Conservation (phyloP, 2,888 invertebrate species). For the Drosophila glabriapex region DNA sequence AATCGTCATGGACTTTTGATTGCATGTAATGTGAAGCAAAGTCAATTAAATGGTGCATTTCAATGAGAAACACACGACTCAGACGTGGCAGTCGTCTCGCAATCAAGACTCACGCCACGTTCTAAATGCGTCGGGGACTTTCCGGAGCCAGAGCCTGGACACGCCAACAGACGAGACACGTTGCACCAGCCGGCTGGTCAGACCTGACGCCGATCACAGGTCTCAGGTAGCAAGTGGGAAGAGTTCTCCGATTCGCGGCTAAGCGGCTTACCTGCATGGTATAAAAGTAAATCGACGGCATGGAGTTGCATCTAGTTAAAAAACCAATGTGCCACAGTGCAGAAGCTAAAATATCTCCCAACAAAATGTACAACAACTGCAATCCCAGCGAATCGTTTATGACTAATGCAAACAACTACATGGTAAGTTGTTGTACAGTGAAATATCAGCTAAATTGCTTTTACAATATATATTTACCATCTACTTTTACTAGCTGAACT, state of each 20-base stretch:
- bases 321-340: conserved; percentile 51
- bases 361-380: conserved; percentile 35
- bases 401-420: neutral
- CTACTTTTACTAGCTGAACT: neutral
- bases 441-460: neutral
- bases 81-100: conserved; percentile 32
- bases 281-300: conserved; percentile 59
- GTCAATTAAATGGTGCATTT: conserved; percentile 32
- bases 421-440: conserved; percentile 3
- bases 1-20: neutral
- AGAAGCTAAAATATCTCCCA: conserved; percentile 36
- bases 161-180: conserved; percentile 30
- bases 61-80: conserved; percentile 30
- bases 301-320: conserved; percentile 63
- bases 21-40: conserved; percentile 21
- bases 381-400: conserved; percentile 4
- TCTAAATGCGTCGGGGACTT: conserved; percentile 24
- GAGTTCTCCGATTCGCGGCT: conserved; percentile 32
- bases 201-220: conserved; percentile 27
- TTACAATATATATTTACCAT: neutral
- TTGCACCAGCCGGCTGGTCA: conserved; percentile 28
- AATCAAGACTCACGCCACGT: conserved; percentile 56
- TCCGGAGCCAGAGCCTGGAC: conserved; percentile 29
- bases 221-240: conserved; percentile 39
- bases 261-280: conserved; percentile 55